These are phyloP conservation scores for Scleropages formosus DNA, from an alignment of 2,797 vertebrate species.

Conservation along the genomic window DNA sequence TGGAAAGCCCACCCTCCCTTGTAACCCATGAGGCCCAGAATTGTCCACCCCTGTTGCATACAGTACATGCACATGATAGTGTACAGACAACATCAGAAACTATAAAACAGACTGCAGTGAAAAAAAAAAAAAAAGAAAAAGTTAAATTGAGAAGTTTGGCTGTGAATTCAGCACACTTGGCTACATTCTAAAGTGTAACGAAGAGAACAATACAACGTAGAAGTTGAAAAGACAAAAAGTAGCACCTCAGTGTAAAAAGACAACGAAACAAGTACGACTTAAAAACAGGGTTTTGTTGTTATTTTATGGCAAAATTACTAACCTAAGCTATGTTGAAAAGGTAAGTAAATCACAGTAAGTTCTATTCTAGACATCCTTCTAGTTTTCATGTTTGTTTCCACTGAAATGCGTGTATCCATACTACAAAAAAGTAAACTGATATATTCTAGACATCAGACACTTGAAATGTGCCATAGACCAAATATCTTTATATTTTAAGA, in stretches of 20 bases:
- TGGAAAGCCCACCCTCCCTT: no score
- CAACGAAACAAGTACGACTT: slow-evolving; percentile 21
- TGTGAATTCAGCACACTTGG: slow-evolving; percentile 12
- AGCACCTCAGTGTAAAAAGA: slow-evolving; percentile 26
- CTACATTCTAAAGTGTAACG: slow-evolving; percentile 22
- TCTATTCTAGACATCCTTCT: slow-evolving; percentile 14
- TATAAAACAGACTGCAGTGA: slow-evolving; percentile 15
- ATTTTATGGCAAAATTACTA: not conserved
- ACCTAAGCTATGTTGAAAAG: slow-evolving; percentile 8
- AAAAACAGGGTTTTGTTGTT: slow-evolving; percentile 2
- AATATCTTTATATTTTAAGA: slow-evolving; percentile 4
- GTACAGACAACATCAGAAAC: not conserved
- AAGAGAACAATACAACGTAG: slow-evolving; percentile 1
- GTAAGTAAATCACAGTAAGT: not conserved
- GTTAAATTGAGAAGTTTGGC: not conserved
- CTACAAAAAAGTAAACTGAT: slow-evolving; percentile 22
- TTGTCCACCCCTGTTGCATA: not conserved
- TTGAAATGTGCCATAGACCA: not conserved
- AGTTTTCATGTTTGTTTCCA: not conserved
- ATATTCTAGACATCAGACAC: slow-evolving; percentile 1
- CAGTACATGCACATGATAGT: not conserved
- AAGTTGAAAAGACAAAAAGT: not conserved
- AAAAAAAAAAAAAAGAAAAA: not conserved
- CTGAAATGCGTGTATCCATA: slow-evolving; percentile 19
- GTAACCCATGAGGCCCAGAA: no score